A percentile compares a stretch with the other conserved stretches of the same genome.
Evolutionary conservation across 2,888 invertebrate genomes (phyloP).

Genomic region (Sthenelais limicola): DNA sequence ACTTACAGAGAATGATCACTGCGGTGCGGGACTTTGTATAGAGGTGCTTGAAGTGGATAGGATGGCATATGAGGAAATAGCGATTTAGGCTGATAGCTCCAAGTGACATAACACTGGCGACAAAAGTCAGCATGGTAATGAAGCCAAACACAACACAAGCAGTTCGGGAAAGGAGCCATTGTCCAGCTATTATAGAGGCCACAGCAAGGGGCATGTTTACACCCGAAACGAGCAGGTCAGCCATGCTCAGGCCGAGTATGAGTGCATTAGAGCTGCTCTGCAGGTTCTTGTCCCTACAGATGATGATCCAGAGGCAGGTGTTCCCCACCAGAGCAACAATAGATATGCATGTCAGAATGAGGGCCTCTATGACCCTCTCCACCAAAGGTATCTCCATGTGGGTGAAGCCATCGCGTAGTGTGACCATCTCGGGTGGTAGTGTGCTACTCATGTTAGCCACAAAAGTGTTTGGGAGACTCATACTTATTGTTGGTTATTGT

Average conservation of each 20-base stretch:
- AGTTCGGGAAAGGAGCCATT: constrained; percentile 53
- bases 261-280: constrained; percentile 57
- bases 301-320: constrained; percentile 58
- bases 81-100: constrained; percentile 67
- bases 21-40: constrained; percentile 58
- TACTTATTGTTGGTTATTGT: too few relatives aligned
- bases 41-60: constrained; percentile 54
- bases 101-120: constrained; percentile 66
- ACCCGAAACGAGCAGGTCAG: constrained; percentile 62
- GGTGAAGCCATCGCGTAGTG: background rate
- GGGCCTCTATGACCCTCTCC: constrained; percentile 30
- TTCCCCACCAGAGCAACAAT: constrained; percentile 54
- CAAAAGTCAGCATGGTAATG: constrained; percentile 64
- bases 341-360: constrained; percentile 8
- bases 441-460: too few relatives aligned
- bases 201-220: constrained; percentile 64
- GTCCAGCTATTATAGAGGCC: constrained; percentile 53
- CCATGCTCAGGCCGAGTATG: constrained; percentile 58
- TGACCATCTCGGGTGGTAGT: too few relatives aligned
- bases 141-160: constrained; percentile 60
- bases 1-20: constrained; percentile 58
- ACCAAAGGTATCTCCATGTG: background rate
- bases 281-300: constrained; percentile 52
- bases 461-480: too few relatives aligned
- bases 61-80: constrained; percentile 63